Evolutionary conservation across 2,888 invertebrate species (phyloP), one percentile per base, ranked within the genome.

Genomic region (Dynastes grantii): DNA sequence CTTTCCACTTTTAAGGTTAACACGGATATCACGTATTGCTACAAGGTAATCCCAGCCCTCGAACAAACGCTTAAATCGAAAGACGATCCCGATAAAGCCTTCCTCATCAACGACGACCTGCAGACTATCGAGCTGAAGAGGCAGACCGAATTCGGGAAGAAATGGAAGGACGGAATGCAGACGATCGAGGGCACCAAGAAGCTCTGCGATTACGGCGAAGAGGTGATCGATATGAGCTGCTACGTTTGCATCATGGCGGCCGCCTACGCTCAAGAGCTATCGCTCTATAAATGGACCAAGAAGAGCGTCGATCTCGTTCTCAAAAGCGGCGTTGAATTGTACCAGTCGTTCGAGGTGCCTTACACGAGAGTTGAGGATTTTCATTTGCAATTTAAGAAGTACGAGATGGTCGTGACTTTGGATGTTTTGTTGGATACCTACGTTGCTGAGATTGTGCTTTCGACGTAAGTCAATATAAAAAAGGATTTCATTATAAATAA

Each of bases 301-400:
- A 90, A 91, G 0, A 89, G 93, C 0, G 90, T 94, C 0, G 91
- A 92, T 82, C 93, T 92, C 82, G 89, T 92, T 0, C 85, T 92
- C 13, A 90, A 91, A 9, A 90, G 90, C 80, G 89, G 90, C 78
- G 88, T 88, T 75, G 85, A 88, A 16, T 88, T 90, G n/a, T 85
- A 85, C 78, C 81, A 83, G n/a, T 83, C 90, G 0, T 91, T 91
- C 84, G 90, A 78, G 49, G 80, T 79, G 40, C 78, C 79, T 32
- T 83, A 81, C 75, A 61, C 79, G 9, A 79, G 79, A 22, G 82
- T 83, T 16, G 82, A 83, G 53, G 82, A 82, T 73, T 83, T 81
- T 58, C 79, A 80, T 58, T 80, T 83, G 61, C 81, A 81, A 37
- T 77, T 83, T n/a, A 32, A 76, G 55, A 80, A 78, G 27, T 68